phyloP scores from a whole-genome alignment of 2,797 vertebrate species.

The Pterois miles region DNA sequence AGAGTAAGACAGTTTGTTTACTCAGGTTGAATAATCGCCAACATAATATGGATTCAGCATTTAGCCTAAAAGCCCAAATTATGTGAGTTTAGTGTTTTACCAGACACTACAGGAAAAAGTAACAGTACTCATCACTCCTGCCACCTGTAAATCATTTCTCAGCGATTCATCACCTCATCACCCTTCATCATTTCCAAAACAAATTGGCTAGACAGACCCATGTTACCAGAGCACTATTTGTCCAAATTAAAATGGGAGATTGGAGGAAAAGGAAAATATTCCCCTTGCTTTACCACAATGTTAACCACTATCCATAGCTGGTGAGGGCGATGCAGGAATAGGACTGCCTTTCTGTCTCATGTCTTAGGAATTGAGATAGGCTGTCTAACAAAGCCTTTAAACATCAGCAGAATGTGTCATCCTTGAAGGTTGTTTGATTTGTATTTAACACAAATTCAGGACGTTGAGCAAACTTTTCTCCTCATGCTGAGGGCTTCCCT shows the following conservation, averaged over 20 bases:
- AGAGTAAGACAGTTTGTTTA: background rate
- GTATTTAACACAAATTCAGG: slow-evolving; percentile 7
- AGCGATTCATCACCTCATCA: slow-evolving; percentile 1
- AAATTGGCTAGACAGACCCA: background rate
- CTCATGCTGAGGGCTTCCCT: background rate
- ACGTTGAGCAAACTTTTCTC: slow-evolving; percentile 12
- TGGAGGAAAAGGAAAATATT: slow-evolving; percentile 30
- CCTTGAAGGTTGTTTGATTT: slow-evolving; percentile 15
- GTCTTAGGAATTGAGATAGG: background rate
- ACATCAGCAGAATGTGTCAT: background rate
- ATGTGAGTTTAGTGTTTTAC: background rate
- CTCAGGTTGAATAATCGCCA: background rate
- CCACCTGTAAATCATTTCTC: background rate
- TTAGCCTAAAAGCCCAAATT: background rate
- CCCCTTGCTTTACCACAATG: slow-evolving; percentile 12
- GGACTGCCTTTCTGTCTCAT: background rate
- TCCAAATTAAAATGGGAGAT: slow-evolving; percentile 34
- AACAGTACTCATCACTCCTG: background rate
- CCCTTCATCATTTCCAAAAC: slow-evolving; percentile 5
- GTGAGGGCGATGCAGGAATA: background rate
- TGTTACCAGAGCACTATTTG: background rate
- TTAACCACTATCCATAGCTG: slow-evolving; percentile 16
- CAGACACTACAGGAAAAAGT: background rate
- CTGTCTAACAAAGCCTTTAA: background rate
- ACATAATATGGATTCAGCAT: background rate